Evolutionary conservation across 2,113 vertebrate genomes (phyloP).

Genomic region (Bubo blakistoni): DNA sequence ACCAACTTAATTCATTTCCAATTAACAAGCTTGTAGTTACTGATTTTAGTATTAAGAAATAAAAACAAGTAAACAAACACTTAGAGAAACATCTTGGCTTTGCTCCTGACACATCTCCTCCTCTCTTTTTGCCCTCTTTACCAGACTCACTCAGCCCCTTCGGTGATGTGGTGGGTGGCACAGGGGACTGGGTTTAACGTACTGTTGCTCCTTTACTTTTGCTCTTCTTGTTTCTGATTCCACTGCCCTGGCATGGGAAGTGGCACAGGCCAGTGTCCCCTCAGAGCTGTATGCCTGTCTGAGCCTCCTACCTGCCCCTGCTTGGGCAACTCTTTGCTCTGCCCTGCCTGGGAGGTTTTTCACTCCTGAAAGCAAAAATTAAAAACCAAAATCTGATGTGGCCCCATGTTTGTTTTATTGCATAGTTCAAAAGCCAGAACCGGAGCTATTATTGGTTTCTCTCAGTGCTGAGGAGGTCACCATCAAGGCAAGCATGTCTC

Average conservation of each 20-base stretch:
- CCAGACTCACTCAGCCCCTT: background rate
- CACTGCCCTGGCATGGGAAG: too few species aligned
- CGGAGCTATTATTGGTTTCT: background rate
- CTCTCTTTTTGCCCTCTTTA: background rate
- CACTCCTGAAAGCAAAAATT: background rate
- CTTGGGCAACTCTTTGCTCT: background rate
- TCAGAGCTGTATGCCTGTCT: background rate
- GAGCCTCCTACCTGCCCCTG: background rate
- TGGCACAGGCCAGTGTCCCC: rapidly evolving
- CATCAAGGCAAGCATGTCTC: background rate
- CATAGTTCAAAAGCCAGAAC: background rate
- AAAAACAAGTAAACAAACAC: background rate
- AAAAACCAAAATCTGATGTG: background rate
- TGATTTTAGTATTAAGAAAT: background rate
- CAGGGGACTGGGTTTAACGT: background rate
- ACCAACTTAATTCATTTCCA: background rate
- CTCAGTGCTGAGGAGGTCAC: background rate
- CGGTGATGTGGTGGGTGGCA: rapidly evolving
- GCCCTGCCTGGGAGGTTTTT: background rate
- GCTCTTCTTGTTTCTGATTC: background rate
- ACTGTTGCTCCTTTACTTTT: background rate
- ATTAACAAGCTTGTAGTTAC: background rate
- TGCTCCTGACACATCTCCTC: background rate
- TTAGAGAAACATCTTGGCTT: background rate
- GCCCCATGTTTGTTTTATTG: background rate